A percentile compares a stretch with the other conserved stretches of the same genome.
Conservation (phyloP, 2,888 invertebrate species). For the Amphipoea oculea region DNA sequence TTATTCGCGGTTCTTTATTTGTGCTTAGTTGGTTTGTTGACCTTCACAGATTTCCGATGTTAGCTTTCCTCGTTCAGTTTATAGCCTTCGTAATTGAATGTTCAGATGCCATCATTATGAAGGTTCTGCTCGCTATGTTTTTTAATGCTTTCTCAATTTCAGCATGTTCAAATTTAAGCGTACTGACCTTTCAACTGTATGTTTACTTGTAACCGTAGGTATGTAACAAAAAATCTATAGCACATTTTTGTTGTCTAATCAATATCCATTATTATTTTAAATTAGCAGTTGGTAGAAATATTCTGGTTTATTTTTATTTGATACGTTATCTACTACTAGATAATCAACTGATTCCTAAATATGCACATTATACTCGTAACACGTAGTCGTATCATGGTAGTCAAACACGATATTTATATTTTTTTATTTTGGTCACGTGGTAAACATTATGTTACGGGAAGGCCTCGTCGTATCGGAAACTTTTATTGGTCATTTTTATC, state of each 20-base stretch:
- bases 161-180: conserved; percentile 28
- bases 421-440: conserved; percentile 53
- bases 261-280: neutral
- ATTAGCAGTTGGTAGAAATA: neutral
- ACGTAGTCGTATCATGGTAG: conserved; percentile 40
- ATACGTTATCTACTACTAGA: conserved; percentile 10
- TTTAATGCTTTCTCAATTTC: conserved; percentile 39
- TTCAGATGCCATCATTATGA: conserved; percentile 41
- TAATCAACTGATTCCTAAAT: conserved; percentile 14
- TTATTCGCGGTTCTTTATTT: conserved; percentile 60
- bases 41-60: conserved; percentile 73
- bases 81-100: conserved; percentile 66
- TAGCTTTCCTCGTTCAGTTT: conserved; percentile 74
- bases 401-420: conserved; percentile 17
- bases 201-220: neutral
- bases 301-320: neutral
- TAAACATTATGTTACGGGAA: conserved; percentile 28
- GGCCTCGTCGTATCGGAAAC: conserved; percentile 19
- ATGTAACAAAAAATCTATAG: conserved; percentile 9
- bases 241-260: conserved; percentile 2
- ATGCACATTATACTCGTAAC: conserved; percentile 48
- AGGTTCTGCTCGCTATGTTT: conserved; percentile 33
- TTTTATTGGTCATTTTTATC: conserved; percentile 37
- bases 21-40: conserved; percentile 67
- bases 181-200: neutral